Evolutionary conservation across 1,140 invertebrate genomes (phyloP).

Genomic region (Brachionus manjavacas): DNA sequence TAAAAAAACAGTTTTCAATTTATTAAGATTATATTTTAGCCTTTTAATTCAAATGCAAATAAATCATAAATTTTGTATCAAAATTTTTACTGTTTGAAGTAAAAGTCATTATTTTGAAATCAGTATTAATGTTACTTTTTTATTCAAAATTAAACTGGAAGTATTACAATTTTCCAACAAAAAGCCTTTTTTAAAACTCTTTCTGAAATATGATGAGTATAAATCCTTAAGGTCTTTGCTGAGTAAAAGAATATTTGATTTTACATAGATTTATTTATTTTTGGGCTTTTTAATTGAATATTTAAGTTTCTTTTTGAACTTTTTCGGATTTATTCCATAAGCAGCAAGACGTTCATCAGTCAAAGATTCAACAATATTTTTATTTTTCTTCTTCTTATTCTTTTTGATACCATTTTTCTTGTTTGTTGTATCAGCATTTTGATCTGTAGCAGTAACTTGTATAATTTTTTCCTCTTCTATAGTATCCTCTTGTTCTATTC

Average conservation of each 20-base stretch:
- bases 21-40: no score
- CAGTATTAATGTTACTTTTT: no score
- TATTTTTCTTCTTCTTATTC: slow-evolving; percentile 46
- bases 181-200: neutral
- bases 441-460: no score
- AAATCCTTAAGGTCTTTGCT: neutral
- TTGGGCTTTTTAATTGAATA: slow-evolving; percentile 25
- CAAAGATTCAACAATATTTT: slow-evolving; percentile 45
- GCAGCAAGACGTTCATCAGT: slow-evolving; percentile 74
- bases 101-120: no score
- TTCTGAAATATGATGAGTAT: neutral
- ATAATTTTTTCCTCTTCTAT: neutral
- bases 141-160: no score
- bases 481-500: neutral
- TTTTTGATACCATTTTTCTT: slow-evolving; percentile 44
- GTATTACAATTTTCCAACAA: no score
- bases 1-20: no score
- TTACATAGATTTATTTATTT: neutral
- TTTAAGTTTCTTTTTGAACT: slow-evolving; percentile 69
- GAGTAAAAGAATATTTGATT: neutral
- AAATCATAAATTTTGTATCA: no score
- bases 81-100: no score
- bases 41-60: no score
- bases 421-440: slow-evolving; percentile 38
- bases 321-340: slow-evolving; percentile 85